Percentiles rank a stretch among this genome's conserved stretches.
phyloP scores from a whole-genome alignment of 1,140 invertebrate genomes.

The Scaptomyza graminum region DNA sequence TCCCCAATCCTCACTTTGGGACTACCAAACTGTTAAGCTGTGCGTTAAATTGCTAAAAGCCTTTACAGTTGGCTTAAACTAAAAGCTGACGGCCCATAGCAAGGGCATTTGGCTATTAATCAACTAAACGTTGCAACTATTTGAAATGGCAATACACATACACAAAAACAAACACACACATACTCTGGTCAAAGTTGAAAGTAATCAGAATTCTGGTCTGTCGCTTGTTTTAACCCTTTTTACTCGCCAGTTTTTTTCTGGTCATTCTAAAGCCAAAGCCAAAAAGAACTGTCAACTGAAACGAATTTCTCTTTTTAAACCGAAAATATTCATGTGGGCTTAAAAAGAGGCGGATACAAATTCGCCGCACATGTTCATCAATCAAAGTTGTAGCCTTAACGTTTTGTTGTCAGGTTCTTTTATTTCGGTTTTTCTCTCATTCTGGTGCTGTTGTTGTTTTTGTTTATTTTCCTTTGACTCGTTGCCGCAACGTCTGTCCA shows the following conservation, averaged over 20 bases:
- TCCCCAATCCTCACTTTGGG: conserved; percentile 3
- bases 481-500: conserved; percentile 29
- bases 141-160: conserved; percentile 51
- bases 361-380: conserved; percentile 73
- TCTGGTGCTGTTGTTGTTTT: neutral
- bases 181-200: conserved; percentile 64
- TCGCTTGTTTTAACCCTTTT: conserved; percentile 44
- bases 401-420: conserved; percentile 11
- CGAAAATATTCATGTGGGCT: conserved; percentile 19
- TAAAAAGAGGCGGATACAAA: conserved; percentile 42
- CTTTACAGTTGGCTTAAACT: conserved; percentile 68
- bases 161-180: conserved; percentile 19
- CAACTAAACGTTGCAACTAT: conserved; percentile 81
- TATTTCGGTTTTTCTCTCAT: conserved; percentile 18
- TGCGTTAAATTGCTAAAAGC: conserved; percentile 82
- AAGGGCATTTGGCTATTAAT: conserved; percentile 68
- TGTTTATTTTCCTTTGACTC: conserved; percentile 4
- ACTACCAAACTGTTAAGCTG: conserved; percentile 70
- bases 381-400: conserved; percentile 64
- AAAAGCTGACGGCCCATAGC: conserved; percentile 49
- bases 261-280: neutral
- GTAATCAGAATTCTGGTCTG: conserved; percentile 73
- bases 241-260: conserved; percentile 8
- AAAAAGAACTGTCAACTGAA: conserved; percentile 65
- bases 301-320: conserved; percentile 32